phyloP scores from a whole-genome alignment of 30 jellyfish, hydroid and myxozoan genomes.

The Aurelia aurita region DNA sequence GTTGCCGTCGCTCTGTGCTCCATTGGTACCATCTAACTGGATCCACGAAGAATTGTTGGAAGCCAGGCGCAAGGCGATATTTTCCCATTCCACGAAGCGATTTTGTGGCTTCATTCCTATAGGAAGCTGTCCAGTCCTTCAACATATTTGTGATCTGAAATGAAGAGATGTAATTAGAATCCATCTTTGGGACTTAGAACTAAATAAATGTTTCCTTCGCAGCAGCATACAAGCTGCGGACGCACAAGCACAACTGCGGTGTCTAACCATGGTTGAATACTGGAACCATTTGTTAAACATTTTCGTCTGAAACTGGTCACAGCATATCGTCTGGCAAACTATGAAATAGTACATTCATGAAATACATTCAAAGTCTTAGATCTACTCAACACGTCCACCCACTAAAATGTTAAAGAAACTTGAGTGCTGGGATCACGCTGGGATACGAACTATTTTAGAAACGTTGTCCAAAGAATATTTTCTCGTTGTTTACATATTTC shows the following conservation, averaged over 20 bases:
- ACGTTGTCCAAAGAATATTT: neutral
- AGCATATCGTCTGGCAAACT: too few relatives aligned
- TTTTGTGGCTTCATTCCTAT: conserved; percentile 8
- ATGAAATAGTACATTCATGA: too few relatives aligned
- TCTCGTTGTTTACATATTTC: neutral
- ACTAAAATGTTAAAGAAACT: neutral
- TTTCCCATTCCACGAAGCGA: conserved; percentile 22
- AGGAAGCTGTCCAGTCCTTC: conserved; percentile 18
- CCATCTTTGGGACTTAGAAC: neutral
- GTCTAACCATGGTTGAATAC: too few relatives aligned
- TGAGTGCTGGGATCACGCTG: too few relatives aligned
- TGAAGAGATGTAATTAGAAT: conserved; percentile 6
- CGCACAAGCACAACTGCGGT: too few relatives aligned
- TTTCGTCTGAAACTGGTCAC: too few relatives aligned
- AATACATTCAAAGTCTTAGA: too few relatives aligned
- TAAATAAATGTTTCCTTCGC: neutral
- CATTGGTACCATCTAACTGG: conserved; percentile 45
- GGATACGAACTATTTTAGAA: neutral
- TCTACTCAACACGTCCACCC: too few relatives aligned
- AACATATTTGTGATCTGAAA: conserved; percentile 16
- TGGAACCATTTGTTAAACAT: too few relatives aligned
- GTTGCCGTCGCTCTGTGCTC: conserved; percentile 45
- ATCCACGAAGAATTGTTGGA: conserved; percentile 42
- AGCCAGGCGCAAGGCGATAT: conserved; percentile 47
- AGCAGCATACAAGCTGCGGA: neutral